phyloP scores from a whole-genome alignment of 2,888 invertebrate species.

The Cataglyphis albicans region DNA sequence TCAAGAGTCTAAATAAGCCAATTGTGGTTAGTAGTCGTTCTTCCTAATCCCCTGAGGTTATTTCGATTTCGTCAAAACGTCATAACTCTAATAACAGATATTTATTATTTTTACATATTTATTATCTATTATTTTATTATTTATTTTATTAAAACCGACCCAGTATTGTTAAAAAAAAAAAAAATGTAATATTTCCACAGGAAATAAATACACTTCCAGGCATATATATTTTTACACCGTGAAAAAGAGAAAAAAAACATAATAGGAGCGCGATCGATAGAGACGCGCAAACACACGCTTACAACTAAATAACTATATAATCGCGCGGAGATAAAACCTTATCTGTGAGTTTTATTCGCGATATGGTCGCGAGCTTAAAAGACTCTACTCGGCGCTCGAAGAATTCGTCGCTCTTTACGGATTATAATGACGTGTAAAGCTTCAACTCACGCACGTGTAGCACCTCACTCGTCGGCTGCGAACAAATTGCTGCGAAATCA shows the following conservation, averaged over 20 bases:
- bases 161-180: not conserved
- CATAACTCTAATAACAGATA: conserved; percentile 16
- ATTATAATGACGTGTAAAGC: not conserved
- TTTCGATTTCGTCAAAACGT: not conserved
- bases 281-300: conserved; percentile 15
- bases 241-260: conserved; percentile 26
- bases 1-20: conserved; percentile 15
- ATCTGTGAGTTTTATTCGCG: not conserved
- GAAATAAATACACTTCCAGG: not conserved
- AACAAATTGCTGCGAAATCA: not conserved
- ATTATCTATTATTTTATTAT: conserved; percentile 17
- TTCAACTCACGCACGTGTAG: conserved; percentile 24
- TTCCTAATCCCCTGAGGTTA: not conserved
- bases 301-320: conserved; percentile 4
- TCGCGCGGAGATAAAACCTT: not conserved
- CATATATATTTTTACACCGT: conserved; percentile 34
- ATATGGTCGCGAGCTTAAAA: not conserved
- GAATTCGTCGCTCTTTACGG: not conserved
- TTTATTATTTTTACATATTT: not conserved
- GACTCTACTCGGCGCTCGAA: not conserved
- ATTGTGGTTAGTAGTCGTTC: conserved; percentile 5
- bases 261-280: conserved; percentile 40
- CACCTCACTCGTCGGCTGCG: not conserved
- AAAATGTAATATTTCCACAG: conserved; percentile 1
- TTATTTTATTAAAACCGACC: conserved; percentile 9